Base-by-base conservation (phyloP, 2,113 vertebrate genomes). In the Neolamprologus caudopunctatus region DNA sequence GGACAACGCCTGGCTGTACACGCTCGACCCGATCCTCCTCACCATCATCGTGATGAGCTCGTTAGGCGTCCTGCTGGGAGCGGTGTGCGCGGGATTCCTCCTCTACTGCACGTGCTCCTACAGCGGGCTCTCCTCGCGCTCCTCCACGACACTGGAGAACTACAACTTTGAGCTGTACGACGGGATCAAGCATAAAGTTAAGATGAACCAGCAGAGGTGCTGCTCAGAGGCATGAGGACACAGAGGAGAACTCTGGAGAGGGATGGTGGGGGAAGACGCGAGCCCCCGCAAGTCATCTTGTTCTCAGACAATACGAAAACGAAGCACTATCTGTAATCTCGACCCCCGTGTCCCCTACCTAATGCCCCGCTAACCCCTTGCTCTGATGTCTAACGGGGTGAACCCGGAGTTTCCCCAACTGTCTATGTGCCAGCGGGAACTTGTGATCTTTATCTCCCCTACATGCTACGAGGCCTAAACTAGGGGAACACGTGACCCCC, bases 1-100 rank as follows among this genome's bases (percentile, higher is more conserved):
- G 85, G 98, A 99, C 90, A 98, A 98, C 88, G 97, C 95, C 94
- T 99, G 98, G 98, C 96, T 99, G 2, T 98, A 98, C 95, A 97
- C 98, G 0, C 95, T 99, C 89, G 99, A 99, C 85, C 99, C 99
- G 80, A 99, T 99, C 93, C 97, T 99, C 86, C 98, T 99, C 89
- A 99, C 99, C 95, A 99, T 99, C 95, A 99, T 99, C n/a, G 98
- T 98, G 5, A 99, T 99, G 99, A 99, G 98, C 93, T 99, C 98
- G 0, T 95, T 99, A 0, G 99, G 99, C 0, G 98, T 99, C 37
- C 96, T 99, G 78, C 95, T 99, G 1, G 99, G 99, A 0, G 98
- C 98, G 9, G 97, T 98, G 5, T 99, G 99, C 0, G 98, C 98
- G 0, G 99, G 98, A 3, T 95, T 99, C 14, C 97, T 99, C 11